Percentiles rank a stretch among this genome's conserved stretches.
phyloP scores from a whole-genome alignment of 2,797 vertebrate species.

The Leptoclinus maculatus region DNA sequence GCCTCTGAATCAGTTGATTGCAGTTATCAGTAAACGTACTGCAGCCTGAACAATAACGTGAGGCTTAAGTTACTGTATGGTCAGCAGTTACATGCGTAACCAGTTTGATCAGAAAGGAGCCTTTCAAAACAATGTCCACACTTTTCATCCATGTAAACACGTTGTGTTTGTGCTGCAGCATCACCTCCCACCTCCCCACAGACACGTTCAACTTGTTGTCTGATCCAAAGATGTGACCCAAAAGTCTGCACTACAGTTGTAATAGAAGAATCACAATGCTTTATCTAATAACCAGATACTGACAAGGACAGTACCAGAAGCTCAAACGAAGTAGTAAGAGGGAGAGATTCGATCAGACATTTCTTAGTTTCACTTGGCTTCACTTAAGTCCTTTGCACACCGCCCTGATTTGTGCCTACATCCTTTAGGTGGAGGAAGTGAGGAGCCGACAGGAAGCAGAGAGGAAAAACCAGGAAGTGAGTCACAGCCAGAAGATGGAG shows the following conservation, averaged over 20 bases:
- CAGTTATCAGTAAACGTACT: neutral
- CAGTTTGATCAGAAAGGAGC: neutral
- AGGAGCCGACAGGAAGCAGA: slow-evolving; percentile 88
- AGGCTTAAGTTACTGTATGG: neutral
- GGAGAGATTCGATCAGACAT: neutral
- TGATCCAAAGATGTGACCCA: neutral
- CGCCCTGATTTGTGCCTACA: neutral
- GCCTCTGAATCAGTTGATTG: neutral
- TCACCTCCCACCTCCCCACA: neutral
- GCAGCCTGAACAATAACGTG: neutral
- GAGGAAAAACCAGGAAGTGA: slow-evolving; percentile 86
- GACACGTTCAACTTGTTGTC: neutral
- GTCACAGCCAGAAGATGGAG: slow-evolving; percentile 85
- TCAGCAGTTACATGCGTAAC: no score
- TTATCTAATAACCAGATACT: neutral
- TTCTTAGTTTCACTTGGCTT: neutral
- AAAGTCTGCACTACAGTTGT: neutral
- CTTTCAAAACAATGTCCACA: neutral
- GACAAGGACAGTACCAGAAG: neutral
- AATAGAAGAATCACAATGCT: neutral
- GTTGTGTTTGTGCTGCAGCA: neutral
- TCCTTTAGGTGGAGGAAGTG: slow-evolving; percentile 89
- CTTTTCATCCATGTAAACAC: neutral
- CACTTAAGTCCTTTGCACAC: neutral
- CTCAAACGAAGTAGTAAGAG: neutral